Conservation (phyloP, 2,888 invertebrate species). For the Yponomeuta malinellus region DNA sequence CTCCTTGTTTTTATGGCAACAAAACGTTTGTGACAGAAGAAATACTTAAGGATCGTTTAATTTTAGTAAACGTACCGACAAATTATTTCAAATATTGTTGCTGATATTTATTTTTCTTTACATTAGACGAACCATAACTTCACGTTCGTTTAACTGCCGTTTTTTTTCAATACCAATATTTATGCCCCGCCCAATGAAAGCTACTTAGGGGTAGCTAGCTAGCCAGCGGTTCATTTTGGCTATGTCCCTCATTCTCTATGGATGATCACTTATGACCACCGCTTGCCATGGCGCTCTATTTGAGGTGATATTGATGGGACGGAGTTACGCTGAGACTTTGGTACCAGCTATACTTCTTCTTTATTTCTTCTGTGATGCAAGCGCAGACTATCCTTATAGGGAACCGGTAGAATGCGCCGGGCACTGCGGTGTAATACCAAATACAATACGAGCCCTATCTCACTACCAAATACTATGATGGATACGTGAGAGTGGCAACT, state of each 20-base stretch:
- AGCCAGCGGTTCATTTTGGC: too few species aligned
- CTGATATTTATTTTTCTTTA: too few species aligned
- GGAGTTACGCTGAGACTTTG: too few species aligned
- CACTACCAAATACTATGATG: not conserved
- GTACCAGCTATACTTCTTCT: not conserved
- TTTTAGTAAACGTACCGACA: not conserved
- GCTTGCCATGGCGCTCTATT: too few species aligned
- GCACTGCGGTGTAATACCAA: constrained; percentile 26
- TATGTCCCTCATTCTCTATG: too few species aligned
- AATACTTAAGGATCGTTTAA: not conserved
- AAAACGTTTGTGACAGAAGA: not conserved
- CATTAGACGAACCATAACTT: too few species aligned
- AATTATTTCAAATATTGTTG: not conserved
- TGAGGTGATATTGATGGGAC: too few species aligned
- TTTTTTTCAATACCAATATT: too few species aligned
- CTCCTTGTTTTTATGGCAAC: not conserved
- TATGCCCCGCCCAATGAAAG: too few species aligned
- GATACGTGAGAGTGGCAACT: not conserved
- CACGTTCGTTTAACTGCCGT: too few species aligned
- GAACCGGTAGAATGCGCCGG: constrained; percentile 58
- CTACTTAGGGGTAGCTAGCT: too few species aligned
- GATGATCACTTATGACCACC: too few species aligned
- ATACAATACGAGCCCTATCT: constrained; percentile 19
- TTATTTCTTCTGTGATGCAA: constrained; percentile 25
- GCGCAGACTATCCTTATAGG: constrained; percentile 47